These are phyloP conservation scores for Syrista parreyssii DNA, from an alignment of 2,888 invertebrate genomes.

Conservation along the genomic window DNA sequence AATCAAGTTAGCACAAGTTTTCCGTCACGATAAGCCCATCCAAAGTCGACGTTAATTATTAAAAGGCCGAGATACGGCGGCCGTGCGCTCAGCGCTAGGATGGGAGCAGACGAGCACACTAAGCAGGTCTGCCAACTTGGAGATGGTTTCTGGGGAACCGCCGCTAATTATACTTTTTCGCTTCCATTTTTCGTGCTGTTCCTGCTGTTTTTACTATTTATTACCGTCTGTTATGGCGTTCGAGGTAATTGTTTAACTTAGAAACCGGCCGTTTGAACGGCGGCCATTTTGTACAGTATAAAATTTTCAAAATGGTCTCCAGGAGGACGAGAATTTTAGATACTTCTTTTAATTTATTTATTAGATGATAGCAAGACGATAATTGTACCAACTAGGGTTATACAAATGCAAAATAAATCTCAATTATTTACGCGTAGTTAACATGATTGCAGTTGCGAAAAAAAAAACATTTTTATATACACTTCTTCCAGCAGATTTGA, in stretches of 20 bases:
- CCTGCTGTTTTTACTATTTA: neutral
- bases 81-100: neutral
- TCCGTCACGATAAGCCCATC: neutral
- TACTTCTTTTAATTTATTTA: neutral
- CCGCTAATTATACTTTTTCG: neutral
- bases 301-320: neutral
- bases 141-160: neutral
- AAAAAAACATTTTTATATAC: neutral
- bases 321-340: neutral
- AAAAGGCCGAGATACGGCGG: neutral
- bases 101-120: conserved; percentile 6
- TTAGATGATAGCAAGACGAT: neutral
- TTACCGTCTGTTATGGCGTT: neutral
- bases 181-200: neutral
- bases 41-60: conserved; percentile 10
- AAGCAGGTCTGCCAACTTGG: conserved; percentile 2
- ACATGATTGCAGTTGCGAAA: neutral
- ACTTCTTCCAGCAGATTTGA: neutral
- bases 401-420: neutral
- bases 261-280: neutral
- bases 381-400: neutral
- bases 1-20: neutral
- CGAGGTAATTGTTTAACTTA: neutral
- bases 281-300: neutral
- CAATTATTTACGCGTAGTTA: neutral